These are phyloP conservation scores for Danio choprae DNA, from an alignment of 2,797 vertebrate genomes.

Conservation along the genomic window DNA sequence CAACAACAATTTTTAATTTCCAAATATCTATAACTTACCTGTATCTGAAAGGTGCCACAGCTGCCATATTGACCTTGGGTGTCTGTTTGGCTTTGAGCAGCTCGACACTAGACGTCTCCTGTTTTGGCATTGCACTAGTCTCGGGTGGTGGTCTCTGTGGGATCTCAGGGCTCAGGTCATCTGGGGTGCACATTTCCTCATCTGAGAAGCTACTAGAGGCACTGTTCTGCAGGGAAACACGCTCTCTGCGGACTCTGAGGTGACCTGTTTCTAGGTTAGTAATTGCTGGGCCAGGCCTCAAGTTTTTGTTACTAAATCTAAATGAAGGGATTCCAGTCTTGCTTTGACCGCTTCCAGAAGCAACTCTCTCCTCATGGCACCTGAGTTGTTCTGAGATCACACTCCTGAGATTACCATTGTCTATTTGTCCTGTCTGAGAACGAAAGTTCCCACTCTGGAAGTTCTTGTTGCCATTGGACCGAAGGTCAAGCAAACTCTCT, in stretches of 20 bases:
- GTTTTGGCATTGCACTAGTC: background rate
- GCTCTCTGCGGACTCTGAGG: conserved; percentile 27
- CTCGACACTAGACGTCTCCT: conserved; percentile 46
- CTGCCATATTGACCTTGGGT: conserved; percentile 84
- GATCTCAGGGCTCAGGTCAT: conserved; percentile 69
- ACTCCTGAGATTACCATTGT: conserved; percentile 60
- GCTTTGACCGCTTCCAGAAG: conserved; percentile 26
- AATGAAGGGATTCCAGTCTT: conserved; percentile 29
- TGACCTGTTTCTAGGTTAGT: background rate
- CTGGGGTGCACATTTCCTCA: conserved; percentile 80
- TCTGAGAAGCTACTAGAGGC: conserved; percentile 77
- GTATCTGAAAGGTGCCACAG: conserved; percentile 91
- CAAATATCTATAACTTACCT: conserved; percentile 72
- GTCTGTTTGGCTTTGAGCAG: conserved; percentile 60
- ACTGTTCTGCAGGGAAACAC: conserved; percentile 41
- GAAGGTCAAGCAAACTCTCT: conserved; percentile 52
- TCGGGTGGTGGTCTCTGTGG: conserved; percentile 31
- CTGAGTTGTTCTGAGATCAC: conserved; percentile 15
- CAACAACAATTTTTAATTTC: too few species aligned
- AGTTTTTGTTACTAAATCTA: conserved; percentile 65
- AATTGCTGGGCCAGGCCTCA: conserved; percentile 29
- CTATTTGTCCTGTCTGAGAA: conserved; percentile 60
- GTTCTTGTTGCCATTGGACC: conserved; percentile 70
- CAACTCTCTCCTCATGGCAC: background rate
- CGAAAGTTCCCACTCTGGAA: conserved; percentile 61